Evolutionary conservation across 2,888 invertebrate species (phyloP).

Genomic region (Cephus rjabovi): DNA sequence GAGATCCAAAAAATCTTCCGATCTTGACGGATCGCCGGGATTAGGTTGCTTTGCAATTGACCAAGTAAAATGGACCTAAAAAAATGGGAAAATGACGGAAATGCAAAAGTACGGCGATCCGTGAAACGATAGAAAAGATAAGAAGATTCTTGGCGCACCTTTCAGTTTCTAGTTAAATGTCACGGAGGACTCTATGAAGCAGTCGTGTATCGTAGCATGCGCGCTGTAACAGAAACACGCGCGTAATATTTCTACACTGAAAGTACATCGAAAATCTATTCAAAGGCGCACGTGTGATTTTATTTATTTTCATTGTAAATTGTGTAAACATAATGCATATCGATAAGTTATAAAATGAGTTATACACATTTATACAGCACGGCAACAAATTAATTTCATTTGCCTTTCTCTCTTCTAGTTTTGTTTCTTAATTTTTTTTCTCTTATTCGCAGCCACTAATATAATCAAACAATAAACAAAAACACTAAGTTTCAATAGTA

Average conservation of each 20-base stretch:
- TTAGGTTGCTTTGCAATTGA: background rate
- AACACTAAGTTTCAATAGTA: background rate
- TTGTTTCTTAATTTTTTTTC: background rate
- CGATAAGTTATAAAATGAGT: background rate
- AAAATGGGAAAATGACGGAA: too few relatives aligned
- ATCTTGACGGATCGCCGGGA: background rate
- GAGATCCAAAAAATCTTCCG: background rate
- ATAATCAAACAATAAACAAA: background rate
- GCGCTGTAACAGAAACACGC: background rate
- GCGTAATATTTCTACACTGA: background rate
- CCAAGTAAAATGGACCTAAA: too few relatives aligned
- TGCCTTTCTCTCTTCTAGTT: constrained; percentile 12
- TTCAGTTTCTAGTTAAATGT: background rate
- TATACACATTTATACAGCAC: background rate
- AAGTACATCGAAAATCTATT: background rate
- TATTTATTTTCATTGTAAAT: constrained; percentile 3
- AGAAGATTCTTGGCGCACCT: background rate
- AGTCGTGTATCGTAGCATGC: background rate
- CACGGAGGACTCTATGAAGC: background rate
- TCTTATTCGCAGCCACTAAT: constrained; percentile 2
- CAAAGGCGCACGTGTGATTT: background rate
- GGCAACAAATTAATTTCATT: constrained; percentile 6
- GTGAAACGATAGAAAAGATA: background rate
- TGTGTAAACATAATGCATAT: background rate
- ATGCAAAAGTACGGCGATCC: background rate